phyloP scores from a whole-genome alignment of 2,797 vertebrate species.

The Pachyuromys duprasi region DNA sequence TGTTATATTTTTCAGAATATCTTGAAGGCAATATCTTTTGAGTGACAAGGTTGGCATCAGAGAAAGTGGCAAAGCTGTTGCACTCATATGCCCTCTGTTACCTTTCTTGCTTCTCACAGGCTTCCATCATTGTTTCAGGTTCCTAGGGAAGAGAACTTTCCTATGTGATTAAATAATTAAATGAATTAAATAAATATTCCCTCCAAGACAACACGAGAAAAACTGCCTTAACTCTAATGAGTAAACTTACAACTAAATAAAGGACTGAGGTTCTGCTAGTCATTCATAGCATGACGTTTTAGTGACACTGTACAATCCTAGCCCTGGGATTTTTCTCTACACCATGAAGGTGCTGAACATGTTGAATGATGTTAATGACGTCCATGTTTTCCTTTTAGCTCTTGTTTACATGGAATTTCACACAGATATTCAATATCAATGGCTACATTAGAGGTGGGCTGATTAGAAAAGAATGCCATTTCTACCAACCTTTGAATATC shows the following conservation, averaged over 20 bases:
- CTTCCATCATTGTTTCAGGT: neutral
- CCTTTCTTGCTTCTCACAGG: neutral
- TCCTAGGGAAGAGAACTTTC: neutral
- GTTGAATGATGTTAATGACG: neutral
- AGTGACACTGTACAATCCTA: neutral
- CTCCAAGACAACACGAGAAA: constrained; percentile 34
- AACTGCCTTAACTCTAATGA: neutral
- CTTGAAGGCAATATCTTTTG: constrained; percentile 1
- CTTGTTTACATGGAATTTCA: neutral
- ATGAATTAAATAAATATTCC: neutral
- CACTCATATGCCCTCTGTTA: neutral
- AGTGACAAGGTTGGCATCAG: neutral
- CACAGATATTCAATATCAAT: neutral
- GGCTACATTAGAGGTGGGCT: neutral
- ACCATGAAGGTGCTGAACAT: neutral
- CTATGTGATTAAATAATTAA: neutral
- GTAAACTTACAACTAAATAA: neutral
- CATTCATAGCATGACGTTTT: neutral
- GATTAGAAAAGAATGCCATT: neutral
- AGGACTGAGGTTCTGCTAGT: neutral
- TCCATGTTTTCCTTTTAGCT: neutral
- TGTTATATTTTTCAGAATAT: constrained; percentile 20
- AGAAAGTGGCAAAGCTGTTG: neutral
- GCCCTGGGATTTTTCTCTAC: neutral
- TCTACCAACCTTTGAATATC: neutral